Evolutionary conservation across 2,888 invertebrate genomes (phyloP).

Genomic region (Iselma pallidipennis): DNA sequence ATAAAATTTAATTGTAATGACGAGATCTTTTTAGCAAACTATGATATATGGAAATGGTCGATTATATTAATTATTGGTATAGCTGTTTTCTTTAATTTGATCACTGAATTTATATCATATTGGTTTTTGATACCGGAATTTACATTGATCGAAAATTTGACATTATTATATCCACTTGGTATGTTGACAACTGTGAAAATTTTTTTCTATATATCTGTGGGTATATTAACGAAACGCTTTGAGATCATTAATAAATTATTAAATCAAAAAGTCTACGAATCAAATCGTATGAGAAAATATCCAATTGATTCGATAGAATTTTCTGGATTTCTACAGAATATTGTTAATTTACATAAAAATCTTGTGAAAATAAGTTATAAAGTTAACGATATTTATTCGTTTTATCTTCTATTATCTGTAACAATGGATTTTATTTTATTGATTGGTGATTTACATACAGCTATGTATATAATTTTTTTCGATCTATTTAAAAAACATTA

Average conservation of each 20-base stretch:
- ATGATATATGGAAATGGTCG: background rate
- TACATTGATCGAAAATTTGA: background rate
- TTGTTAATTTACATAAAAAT: constrained; percentile 21
- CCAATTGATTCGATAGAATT: constrained; percentile 20
- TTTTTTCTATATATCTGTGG: background rate
- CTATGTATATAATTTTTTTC: constrained; percentile 15
- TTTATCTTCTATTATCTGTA: constrained; percentile 18
- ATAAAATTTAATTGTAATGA: background rate
- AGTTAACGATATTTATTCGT: constrained; percentile 19
- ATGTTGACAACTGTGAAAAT: background rate
- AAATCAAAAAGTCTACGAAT: constrained; percentile 18
- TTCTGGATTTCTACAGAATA: constrained; percentile 7
- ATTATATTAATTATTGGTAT: background rate
- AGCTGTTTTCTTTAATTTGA: constrained; percentile 1
- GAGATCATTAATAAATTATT: constrained; percentile 10
- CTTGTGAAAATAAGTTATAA: constrained; percentile 11
- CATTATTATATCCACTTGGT: constrained; percentile 4
- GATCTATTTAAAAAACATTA: constrained; percentile 3
- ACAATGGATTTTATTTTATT: constrained; percentile 15
- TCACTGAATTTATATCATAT: background rate
- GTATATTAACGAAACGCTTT: constrained; percentile 8
- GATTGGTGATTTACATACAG: constrained; percentile 16
- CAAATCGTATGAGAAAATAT: constrained; percentile 14
- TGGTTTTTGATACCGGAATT: background rate
- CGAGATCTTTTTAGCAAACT: background rate